Base-by-base conservation (phyloP, 2,797 vertebrate genomes). In the Pseudochromis fuscus region DNA sequence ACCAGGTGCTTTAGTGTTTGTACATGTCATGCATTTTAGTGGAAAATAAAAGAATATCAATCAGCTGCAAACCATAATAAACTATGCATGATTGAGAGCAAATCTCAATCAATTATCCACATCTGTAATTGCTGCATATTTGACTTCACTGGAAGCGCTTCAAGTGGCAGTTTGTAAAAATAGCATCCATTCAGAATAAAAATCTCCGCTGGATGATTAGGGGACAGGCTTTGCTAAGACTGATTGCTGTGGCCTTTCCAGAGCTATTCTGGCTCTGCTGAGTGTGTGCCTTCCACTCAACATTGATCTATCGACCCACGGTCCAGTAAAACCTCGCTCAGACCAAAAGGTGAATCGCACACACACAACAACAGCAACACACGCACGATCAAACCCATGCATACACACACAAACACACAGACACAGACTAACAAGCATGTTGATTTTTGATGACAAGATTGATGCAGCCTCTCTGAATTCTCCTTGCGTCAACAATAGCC, bases 381-480 rank as follows among this genome's bases (percentile, higher is more conserved):
- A 28, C 25, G n/a, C 35, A 18, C 64, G 64, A 9, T 9, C 56
- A 30, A 24, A 28, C 21, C 0, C 49, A 37, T 40, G 15, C 61
- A 46, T 35, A 50, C 63, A 67, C 45, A 57, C 55, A 51, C 5
- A 72, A 45, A 48, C 31, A 49, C 23, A 27, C 33, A 72, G 38
- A 67, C 75, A 69, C 58, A 79, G 71, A 85, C 86, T 83, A 88
- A 90, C 87, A 88, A 79, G 82, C 75, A 44, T 84, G 85, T 86
- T 89, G 87, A 89, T 91, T 91, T 90, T 79, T 90, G 87, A 91
- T 79, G 88, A 89, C 88, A 92, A 91, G 89, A 93, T 85, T 86
- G 85, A 93, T 91, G 88, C 1, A 68, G 70, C 71, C 58, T 37
- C 72, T 77, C 69, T 66, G 59, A 87, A 81, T 88, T 86, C 68